Evolutionary conservation across 2,888 invertebrate species (phyloP).

Genomic region (Cheilosia vernalis): DNA sequence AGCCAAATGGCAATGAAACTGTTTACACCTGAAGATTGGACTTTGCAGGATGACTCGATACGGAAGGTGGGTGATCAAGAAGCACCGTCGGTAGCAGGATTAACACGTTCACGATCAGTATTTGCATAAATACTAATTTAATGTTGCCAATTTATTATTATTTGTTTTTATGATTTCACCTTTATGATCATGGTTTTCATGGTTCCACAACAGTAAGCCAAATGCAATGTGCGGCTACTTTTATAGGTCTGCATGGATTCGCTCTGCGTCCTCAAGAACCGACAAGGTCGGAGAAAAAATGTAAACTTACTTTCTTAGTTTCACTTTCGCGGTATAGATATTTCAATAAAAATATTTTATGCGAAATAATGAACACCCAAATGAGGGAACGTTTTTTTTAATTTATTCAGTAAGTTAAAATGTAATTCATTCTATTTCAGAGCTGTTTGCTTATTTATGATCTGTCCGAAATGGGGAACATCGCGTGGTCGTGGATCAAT

Average conservation of each 20-base stretch:
- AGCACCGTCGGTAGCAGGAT: background rate
- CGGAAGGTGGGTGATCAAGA: background rate
- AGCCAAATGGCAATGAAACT: conserved; percentile 2
- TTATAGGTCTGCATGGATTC: background rate
- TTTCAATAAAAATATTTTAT: background rate
- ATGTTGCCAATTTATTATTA: background rate
- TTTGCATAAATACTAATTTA: background rate
- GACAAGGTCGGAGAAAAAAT: background rate
- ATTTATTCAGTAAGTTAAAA: too few species aligned
- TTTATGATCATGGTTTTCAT: background rate
- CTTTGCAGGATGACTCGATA: background rate
- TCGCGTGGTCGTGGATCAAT: too few species aligned
- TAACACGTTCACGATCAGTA: background rate
- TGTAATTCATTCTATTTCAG: too few species aligned
- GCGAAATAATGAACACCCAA: background rate
- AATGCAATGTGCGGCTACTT: background rate
- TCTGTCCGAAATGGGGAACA: too few species aligned
- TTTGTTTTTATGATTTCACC: background rate
- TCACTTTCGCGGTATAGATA: background rate
- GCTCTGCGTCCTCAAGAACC: background rate
- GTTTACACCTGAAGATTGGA: background rate
- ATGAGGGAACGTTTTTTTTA: too few species aligned
- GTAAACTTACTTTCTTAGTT: background rate
- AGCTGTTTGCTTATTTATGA: too few species aligned
- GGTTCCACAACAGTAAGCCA: background rate